Conservation (phyloP, 2,113 vertebrate species). For the Seriola quinqueradiata region DNA sequence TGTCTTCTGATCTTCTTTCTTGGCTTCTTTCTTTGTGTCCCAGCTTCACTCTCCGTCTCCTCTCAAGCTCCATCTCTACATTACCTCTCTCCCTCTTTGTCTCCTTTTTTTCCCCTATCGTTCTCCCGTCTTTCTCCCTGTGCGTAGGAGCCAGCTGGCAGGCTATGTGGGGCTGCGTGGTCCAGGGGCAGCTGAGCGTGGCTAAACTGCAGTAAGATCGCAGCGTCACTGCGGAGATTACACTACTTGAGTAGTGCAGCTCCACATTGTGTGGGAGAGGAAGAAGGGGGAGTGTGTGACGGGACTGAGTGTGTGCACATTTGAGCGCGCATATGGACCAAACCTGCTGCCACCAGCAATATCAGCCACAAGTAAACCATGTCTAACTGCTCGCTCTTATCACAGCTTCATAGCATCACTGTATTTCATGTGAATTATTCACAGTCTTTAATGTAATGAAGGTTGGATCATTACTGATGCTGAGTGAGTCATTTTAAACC, state of each 20-base stretch:
- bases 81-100: conserved; percentile 25
- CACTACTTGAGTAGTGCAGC: conserved; percentile 62
- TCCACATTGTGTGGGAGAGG: conserved; percentile 54
- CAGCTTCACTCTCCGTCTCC: conserved; percentile 29
- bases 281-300: conserved; percentile 19
- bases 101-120: background rate
- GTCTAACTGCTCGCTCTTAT: conserved; percentile 49
- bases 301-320: conserved; percentile 31
- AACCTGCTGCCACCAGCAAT: conserved; percentile 55
- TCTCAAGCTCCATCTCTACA: conserved; percentile 23
- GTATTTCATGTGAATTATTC: conserved; percentile 54
- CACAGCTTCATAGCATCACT: conserved; percentile 39
- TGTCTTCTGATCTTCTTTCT: conserved; percentile 28
- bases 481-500: conserved; percentile 63
- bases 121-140: conserved; percentile 12
- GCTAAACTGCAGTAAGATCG: conserved; percentile 81
- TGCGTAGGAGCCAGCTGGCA: conserved; percentile 69
- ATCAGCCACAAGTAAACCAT: conserved; percentile 45
- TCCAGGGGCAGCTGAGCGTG: conserved; percentile 77
- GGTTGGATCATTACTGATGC: conserved; percentile 55
- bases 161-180: conserved; percentile 65
- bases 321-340: conserved; percentile 35
- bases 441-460: conserved; percentile 56
- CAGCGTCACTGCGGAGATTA: conserved; percentile 79
- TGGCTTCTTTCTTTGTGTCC: conserved; percentile 33